Evolutionary conservation across 2,888 invertebrate species (phyloP).

Genomic region (Dichetophora obliterata): DNA sequence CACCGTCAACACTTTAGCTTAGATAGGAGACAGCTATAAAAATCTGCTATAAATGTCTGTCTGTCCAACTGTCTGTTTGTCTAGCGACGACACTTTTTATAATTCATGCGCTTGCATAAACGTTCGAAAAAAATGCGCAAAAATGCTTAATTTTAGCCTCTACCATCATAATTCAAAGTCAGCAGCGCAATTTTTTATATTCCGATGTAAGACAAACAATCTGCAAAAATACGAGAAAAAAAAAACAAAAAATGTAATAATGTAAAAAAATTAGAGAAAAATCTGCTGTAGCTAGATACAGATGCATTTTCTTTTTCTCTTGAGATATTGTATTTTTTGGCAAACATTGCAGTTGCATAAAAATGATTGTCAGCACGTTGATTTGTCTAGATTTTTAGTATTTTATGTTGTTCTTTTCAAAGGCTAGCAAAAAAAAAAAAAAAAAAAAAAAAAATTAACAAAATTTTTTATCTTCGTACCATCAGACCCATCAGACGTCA

Average conservation of each 20-base stretch:
- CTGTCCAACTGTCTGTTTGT: conserved; percentile 18
- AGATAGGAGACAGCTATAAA: conserved; percentile 19
- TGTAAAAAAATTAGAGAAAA: conserved; percentile 6
- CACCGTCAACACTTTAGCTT: not conserved
- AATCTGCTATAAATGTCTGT: conserved; percentile 1
- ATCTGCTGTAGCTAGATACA: not conserved
- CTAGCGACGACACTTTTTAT: conserved; percentile 3
- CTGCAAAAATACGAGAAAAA: conserved; percentile 5
- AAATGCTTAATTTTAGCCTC: conserved; percentile 58
- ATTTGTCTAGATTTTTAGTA: conserved; percentile 38
- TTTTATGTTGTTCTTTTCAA: conserved; percentile 24
- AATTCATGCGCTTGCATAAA: not conserved
- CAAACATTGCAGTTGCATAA: conserved; percentile 42
- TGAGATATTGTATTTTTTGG: conserved; percentile 43
- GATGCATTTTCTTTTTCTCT: conserved; percentile 18
- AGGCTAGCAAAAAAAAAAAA: not conserved
- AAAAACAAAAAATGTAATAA: too few relatives aligned
- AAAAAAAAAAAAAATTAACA: conserved; percentile 37
- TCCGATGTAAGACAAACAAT: conserved; percentile 30
- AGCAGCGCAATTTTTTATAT: conserved; percentile 61
- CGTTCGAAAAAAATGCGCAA: conserved; percentile 18
- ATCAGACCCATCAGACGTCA: not conserved
- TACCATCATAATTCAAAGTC: conserved; percentile 62
- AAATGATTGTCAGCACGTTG: conserved; percentile 44
- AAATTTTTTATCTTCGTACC: conserved; percentile 23